Percentiles rank a stretch among this genome's conserved stretches.
These are phyloP conservation scores for Channa maculata DNA, from an alignment of 2,113 vertebrate species.

Conservation along the genomic window DNA sequence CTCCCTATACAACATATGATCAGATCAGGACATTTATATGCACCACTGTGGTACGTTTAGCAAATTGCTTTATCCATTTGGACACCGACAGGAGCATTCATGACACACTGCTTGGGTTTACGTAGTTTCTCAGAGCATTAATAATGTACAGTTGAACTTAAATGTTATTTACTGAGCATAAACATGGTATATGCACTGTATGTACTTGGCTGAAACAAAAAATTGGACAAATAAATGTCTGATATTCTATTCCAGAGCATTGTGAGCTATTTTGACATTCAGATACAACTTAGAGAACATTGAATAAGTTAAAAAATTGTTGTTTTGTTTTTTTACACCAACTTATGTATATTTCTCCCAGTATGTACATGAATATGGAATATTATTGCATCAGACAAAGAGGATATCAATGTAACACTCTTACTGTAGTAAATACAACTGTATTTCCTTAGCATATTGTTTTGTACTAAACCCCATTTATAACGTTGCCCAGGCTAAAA, in stretches of 20 bases:
- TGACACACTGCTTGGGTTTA: constrained; percentile 65
- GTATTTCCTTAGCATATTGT: constrained; percentile 57
- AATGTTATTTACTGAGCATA: constrained; percentile 74
- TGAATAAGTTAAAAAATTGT: constrained; percentile 59
- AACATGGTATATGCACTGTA: constrained; percentile 73
- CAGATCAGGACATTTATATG: not conserved
- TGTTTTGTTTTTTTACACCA: constrained; percentile 46
- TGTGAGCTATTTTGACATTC: constrained; percentile 73
- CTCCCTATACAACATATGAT: not conserved
- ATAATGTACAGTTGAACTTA: constrained; percentile 65
- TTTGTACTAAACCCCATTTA: constrained; percentile 65
- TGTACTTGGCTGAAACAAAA: constrained; percentile 71
- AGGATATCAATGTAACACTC: constrained; percentile 66
- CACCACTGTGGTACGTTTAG: constrained; percentile 55
- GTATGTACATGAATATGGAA: constrained; percentile 71
- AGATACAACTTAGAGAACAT: constrained; percentile 52
- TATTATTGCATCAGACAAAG: constrained; percentile 74
- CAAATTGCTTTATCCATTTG: constrained; percentile 23
- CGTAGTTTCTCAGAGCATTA: constrained; percentile 66
- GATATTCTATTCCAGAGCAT: constrained; percentile 74
- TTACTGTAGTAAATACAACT: constrained; percentile 54
- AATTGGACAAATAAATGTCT: constrained; percentile 64
- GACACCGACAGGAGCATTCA: constrained; percentile 37
- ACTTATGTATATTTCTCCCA: constrained; percentile 74
- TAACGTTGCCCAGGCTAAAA: constrained; percentile 48